These are phyloP conservation scores for Quadroppia sp. DNA, from an alignment of 2,888 invertebrate genomes.

Conservation along the genomic window DNA sequence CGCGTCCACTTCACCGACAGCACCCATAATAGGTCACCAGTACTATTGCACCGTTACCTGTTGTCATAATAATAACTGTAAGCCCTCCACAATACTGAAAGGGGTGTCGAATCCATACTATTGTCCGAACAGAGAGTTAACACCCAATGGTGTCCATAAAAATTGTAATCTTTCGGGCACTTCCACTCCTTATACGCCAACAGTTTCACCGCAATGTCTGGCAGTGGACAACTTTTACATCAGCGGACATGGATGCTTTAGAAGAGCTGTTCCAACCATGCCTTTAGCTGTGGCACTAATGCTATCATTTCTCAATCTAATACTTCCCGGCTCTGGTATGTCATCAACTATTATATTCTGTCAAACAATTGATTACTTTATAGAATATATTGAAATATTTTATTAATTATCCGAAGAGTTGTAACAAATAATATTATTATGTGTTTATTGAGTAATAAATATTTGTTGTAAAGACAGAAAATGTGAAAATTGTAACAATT, in stretches of 20 bases:
- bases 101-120: slow-evolving; percentile 26
- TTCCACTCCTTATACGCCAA: background rate
- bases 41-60: slow-evolving; percentile 42
- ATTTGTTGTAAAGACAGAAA: too few species aligned
- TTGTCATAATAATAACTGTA: slow-evolving; percentile 35
- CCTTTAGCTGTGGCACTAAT: slow-evolving; percentile 54
- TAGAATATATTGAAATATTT: too few species aligned
- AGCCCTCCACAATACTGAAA: slow-evolving; percentile 17
- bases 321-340: slow-evolving; percentile 52
- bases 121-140: slow-evolving; percentile 23
- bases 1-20: slow-evolving; percentile 39
- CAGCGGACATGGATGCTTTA: slow-evolving; percentile 47
- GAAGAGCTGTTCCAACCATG: slow-evolving; percentile 56
- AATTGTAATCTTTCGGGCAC: slow-evolving; percentile 20
- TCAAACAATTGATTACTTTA: too few species aligned
- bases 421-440: too few species aligned
- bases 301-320: slow-evolving; percentile 51
- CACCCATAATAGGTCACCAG: slow-evolving; percentile 17
- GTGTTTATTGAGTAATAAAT: too few species aligned
- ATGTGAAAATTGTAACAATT: too few species aligned
- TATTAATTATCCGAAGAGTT: too few species aligned
- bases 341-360: background rate
- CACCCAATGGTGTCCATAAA: slow-evolving; percentile 6
- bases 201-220: background rate
- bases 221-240: slow-evolving; percentile 16